phyloP scores from a whole-genome alignment of 2,888 invertebrate genomes.

The Ormyrus nitidulus region DNA sequence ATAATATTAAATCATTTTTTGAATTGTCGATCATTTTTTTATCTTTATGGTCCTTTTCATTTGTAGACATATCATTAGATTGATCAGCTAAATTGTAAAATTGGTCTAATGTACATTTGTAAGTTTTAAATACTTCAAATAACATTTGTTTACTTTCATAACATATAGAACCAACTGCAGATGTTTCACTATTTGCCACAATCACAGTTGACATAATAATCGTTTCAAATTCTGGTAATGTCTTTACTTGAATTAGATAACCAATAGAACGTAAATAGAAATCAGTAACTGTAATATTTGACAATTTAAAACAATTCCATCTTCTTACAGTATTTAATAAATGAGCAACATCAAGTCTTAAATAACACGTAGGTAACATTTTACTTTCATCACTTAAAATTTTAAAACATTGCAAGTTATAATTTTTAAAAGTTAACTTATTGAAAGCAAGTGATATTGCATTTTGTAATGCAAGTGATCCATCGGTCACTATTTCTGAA shows the following conservation, averaged over 20 bases:
- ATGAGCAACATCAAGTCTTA: conserved; percentile 62
- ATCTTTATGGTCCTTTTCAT: neutral
- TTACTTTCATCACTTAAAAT: conserved; percentile 12
- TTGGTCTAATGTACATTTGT: neutral
- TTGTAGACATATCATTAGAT: neutral
- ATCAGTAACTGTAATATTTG: conserved; percentile 51
- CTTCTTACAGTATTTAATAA: conserved; percentile 58
- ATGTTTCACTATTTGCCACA: conserved; percentile 34
- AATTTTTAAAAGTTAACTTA: conserved; percentile 53
- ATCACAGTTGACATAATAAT: conserved; percentile 12
- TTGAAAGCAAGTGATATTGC: conserved; percentile 60
- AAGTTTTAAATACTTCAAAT: conserved; percentile 12
- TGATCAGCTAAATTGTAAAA: neutral
- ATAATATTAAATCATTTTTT: conserved; percentile 17
- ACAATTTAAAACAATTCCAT: conserved; percentile 54
- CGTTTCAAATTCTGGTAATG: conserved; percentile 10
- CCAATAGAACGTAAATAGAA: conserved; percentile 58
- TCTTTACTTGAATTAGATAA: conserved; percentile 17
- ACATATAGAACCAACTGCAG: conserved; percentile 16
- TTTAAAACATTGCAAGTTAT: conserved; percentile 54
- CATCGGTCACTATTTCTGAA: conserved; percentile 57
- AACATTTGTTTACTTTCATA: neutral
- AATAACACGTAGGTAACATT: conserved; percentile 37
- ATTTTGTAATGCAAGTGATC: conserved; percentile 59
- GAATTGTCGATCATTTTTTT: neutral